These are phyloP conservation scores for Rhinoraja longicauda DNA, from an alignment of 2,797 vertebrate species.

Conservation along the genomic window DNA sequence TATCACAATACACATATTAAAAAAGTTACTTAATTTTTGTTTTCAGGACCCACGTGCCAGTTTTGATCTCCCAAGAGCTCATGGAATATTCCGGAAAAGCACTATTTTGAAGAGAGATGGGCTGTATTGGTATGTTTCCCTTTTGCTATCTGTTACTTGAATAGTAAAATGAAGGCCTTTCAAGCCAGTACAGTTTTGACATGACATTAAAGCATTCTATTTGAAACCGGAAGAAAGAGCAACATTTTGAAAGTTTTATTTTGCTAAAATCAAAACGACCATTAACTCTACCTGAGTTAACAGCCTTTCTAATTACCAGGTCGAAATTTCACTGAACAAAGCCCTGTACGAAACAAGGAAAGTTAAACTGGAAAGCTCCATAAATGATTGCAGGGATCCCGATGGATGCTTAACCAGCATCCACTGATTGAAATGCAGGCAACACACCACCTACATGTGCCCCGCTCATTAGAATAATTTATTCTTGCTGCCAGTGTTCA, in stretches of 20 bases:
- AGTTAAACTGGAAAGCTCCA: no score
- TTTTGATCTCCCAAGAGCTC: slow-evolving; percentile 51
- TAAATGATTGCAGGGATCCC: no score
- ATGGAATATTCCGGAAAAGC: slow-evolving; percentile 54
- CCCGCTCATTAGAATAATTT: no score
- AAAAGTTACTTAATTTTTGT: background rate
- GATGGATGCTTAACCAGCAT: no score
- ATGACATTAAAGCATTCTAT: slow-evolving; percentile 4
- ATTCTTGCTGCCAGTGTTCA: no score
- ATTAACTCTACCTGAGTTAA: background rate
- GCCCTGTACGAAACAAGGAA: background rate
- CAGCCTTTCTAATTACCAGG: background rate
- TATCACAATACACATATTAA: background rate
- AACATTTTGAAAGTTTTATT: background rate
- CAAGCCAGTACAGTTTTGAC: background rate
- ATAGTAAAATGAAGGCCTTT: background rate
- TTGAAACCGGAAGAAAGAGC: background rate
- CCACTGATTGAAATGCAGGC: no score
- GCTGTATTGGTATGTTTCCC: background rate
- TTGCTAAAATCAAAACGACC: background rate
- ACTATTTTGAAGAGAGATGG: slow-evolving; percentile 47
- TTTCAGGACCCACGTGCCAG: slow-evolving; percentile 51
- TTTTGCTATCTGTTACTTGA: background rate
- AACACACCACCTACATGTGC: no score
- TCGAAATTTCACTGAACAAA: background rate